Percentiles rank a stretch among this genome's conserved stretches.
phyloP scores from a whole-genome alignment of 1,140 invertebrate genomes.

The Aphidius ervi region DNA sequence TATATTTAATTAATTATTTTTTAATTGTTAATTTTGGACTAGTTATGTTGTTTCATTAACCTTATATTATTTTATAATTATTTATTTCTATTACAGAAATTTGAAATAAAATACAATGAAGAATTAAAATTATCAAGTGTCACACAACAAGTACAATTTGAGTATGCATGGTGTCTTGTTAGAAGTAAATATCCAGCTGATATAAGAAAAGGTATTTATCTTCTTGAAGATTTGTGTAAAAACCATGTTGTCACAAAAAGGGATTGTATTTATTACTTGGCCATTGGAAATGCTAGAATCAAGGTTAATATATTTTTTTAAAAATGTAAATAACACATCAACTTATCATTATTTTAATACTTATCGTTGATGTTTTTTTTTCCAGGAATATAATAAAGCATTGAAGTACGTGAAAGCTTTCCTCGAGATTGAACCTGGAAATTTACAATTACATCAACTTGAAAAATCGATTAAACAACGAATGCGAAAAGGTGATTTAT shows the following conservation, averaged over 20 bases:
- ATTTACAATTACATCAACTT: slow-evolving; percentile 79
- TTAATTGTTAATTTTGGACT: too few relatives aligned
- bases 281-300: slow-evolving; percentile 85
- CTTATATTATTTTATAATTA: too few relatives aligned
- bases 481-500: slow-evolving; percentile 72
- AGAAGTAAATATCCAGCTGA: slow-evolving; percentile 84
- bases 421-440: slow-evolving; percentile 83
- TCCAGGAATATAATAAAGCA: slow-evolving; percentile 77
- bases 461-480: slow-evolving; percentile 79
- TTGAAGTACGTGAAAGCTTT: slow-evolving; percentile 78
- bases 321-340: too few relatives aligned
- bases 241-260: slow-evolving; percentile 71
- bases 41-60: too few relatives aligned
- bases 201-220: slow-evolving; percentile 80
- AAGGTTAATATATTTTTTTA: slow-evolving; percentile 48
- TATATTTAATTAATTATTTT: too few relatives aligned
- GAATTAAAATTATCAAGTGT: slow-evolving; percentile 68
- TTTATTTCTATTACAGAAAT: slow-evolving; percentile 65
- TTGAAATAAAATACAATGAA: slow-evolving; percentile 78
- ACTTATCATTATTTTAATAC: too few relatives aligned
- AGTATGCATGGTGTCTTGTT: slow-evolving; percentile 91
- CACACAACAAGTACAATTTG: slow-evolving; percentile 81
- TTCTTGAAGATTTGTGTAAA: slow-evolving; percentile 81
- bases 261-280: slow-evolving; percentile 93
- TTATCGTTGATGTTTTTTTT: slow-evolving; percentile 17